Conservation (phyloP, 2,888 invertebrate genomes). For the Bursaphelenchus okinawaensis region DNA sequence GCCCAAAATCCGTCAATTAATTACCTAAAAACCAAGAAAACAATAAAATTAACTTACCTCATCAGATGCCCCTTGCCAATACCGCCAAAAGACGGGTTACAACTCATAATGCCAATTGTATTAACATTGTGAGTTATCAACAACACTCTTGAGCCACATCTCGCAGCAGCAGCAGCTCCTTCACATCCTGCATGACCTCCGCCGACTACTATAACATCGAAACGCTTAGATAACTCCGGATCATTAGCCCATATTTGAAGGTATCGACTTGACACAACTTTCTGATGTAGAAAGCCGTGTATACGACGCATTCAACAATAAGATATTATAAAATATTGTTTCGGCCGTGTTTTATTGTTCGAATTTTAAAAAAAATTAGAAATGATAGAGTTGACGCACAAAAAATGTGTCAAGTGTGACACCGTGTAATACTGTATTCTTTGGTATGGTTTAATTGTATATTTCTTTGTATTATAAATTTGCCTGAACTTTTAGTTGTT, state of each 20-base stretch:
- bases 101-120: constrained; percentile 82
- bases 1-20: no score
- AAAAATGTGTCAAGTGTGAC: no score
- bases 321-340: no score
- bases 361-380: no score
- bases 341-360: no score
- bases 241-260: not conserved
- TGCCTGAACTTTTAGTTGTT: no score
- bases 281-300: no score
- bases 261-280: not conserved
- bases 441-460: no score
- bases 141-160: constrained; percentile 75
- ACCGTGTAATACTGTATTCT: no score
- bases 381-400: no score
- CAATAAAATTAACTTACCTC: not conserved
- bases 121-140: constrained; percentile 77
- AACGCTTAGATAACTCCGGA: not conserved
- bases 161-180: constrained; percentile 75
- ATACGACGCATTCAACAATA: no score
- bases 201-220: constrained; percentile 77
- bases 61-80: constrained; percentile 71
- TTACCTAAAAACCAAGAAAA: not conserved
- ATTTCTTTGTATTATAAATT: no score
- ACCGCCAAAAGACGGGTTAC: constrained; percentile 87
- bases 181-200: constrained; percentile 88